Evolutionary conservation across 1,140 invertebrate species (phyloP), one percentile per base, ranked within the genome.

Genomic region (Manduca sexta): DNA sequence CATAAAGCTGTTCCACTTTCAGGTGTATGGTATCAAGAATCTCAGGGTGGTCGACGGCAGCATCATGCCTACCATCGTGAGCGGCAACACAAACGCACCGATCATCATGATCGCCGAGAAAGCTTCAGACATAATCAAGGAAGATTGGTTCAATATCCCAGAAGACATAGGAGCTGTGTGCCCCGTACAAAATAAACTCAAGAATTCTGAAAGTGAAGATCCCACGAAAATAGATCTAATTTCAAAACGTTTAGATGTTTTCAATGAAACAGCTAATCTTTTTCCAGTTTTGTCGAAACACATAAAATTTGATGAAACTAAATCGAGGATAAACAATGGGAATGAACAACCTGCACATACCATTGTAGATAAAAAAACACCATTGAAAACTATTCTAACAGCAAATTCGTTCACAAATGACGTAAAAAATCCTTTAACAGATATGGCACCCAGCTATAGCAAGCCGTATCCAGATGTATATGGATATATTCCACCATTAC

Each of bases 61-160:
- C 7, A 91, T 95, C 13, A 94, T 95, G 91, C 93, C 94, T 0
- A 89, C 88, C 0, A 93, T 96, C 5, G 92, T 93, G 0, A 94
- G 90, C 65, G 95, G 94, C 0, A 95, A 96, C 60, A 95, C 95
- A 2, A 95, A 95, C 58, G 93, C 94, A 0, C 93, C 94, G 0
- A 91, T 93, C 1, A 93, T 97, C 7, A 97, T 97, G 95, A 95
- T 98, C 16, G 96, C 88, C 0, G 96, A 98, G 65, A 97, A 96
- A 72, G 95, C 93, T 0, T 88, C 95, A 0, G 95, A 97, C 81
- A 84, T 97, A 81, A 93, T 98, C 6, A 95, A 94, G 67, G 86
- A 90, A 49, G 86, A 92, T 44, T 94, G 93, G 93, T 56, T 74
- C 7, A 64, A 80, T 2, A 11, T 34, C 6, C 15, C 41, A 6